phyloP scores from a whole-genome alignment of 2,888 invertebrate genomes.

The Gonocerus acuteangulatus region DNA sequence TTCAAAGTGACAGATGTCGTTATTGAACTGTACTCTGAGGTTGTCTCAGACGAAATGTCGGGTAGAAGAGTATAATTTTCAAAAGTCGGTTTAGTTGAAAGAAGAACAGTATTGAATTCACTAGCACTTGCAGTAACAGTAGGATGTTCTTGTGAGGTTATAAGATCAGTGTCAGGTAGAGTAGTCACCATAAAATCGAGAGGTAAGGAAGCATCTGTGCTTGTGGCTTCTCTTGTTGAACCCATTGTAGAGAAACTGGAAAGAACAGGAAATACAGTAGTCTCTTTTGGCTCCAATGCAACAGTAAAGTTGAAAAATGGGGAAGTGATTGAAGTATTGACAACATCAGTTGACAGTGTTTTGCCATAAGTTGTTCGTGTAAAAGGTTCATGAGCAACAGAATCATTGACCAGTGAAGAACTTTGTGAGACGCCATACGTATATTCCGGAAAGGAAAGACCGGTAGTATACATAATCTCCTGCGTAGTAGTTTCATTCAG shows the following conservation, averaged over 20 bases:
- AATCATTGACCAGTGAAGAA: too few relatives aligned
- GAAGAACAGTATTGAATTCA: slow-evolving; percentile 13
- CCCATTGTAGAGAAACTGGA: not conserved
- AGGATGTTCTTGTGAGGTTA: slow-evolving; percentile 8
- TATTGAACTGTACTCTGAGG: not conserved
- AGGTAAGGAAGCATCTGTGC: not conserved
- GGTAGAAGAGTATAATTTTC: not conserved
- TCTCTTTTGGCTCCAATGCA: not conserved
- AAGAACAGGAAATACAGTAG: not conserved
- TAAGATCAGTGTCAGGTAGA: not conserved
- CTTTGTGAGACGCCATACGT: too few relatives aligned
- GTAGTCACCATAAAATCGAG: not conserved
- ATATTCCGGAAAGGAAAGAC: too few relatives aligned
- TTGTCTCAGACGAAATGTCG: not conserved
- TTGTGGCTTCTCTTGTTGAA: not conserved
- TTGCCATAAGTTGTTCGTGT: slow-evolving; percentile 16
- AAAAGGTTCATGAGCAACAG: not conserved
- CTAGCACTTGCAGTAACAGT: slow-evolving; percentile 17
- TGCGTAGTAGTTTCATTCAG: too few relatives aligned
- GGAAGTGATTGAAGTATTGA: not conserved
- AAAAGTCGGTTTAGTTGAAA: slow-evolving; percentile 17
- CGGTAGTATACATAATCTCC: too few relatives aligned
- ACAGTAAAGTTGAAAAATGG: not conserved
- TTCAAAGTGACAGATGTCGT: not conserved
- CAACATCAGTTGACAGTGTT: slow-evolving; percentile 7